Conservation (phyloP, 2,888 invertebrate species). For the Coelogynopora nodosa region DNA sequence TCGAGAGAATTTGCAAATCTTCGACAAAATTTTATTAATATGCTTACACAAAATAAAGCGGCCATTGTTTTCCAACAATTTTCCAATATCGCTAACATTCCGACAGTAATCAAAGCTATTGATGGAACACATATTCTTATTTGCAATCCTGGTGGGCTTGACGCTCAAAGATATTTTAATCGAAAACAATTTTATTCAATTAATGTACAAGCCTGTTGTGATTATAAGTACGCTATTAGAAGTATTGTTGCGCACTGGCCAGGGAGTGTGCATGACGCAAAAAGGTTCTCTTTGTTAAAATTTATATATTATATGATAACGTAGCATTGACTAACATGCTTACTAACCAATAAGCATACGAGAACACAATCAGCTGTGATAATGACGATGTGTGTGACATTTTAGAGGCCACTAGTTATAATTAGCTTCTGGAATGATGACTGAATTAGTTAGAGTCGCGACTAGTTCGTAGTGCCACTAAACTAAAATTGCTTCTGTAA, state of each 20-base stretch:
- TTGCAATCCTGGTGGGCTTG: not conserved
- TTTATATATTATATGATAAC: too few relatives aligned
- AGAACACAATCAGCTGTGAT: too few relatives aligned
- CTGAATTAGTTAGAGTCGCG: too few relatives aligned
- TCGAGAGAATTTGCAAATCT: not conserved
- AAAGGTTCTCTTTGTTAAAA: too few relatives aligned
- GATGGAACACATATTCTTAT: not conserved
- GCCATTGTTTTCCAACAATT: not conserved
- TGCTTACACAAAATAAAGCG: not conserved
- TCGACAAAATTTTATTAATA: not conserved
- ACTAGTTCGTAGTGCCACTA: too few relatives aligned
- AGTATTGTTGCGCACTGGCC: not conserved
- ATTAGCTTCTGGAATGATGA: too few relatives aligned
- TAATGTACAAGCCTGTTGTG: not conserved
- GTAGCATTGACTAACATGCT: too few relatives aligned
- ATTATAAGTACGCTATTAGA: not conserved
- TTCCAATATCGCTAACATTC: not conserved
- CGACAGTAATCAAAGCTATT: not conserved
- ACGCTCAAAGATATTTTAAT: not conserved
- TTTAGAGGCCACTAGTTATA: too few relatives aligned
- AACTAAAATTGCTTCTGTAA: too few relatives aligned
- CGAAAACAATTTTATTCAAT: not conserved
- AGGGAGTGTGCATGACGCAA: not conserved
- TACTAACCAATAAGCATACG: too few relatives aligned
- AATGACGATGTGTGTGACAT: too few relatives aligned